These are phyloP conservation scores for Bursaphelenchus mucronatus DNA, from an alignment of 1,140 invertebrate species.

Conservation along the genomic window DNA sequence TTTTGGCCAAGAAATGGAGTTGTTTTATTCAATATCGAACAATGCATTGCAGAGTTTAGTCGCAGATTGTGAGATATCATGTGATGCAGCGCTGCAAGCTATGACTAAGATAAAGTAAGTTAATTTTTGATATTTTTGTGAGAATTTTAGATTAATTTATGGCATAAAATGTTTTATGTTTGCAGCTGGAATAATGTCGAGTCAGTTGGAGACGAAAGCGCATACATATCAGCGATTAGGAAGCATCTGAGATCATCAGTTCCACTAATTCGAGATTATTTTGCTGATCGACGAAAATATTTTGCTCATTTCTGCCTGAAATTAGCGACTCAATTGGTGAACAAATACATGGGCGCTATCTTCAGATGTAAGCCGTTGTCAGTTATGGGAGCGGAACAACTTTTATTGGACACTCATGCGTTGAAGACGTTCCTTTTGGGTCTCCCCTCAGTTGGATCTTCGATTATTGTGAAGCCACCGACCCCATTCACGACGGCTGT, in stretches of 20 bases:
- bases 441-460: slow-evolving; percentile 83
- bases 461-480: slow-evolving; percentile 62
- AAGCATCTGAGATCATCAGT: slow-evolving; percentile 81
- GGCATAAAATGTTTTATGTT: slow-evolving; percentile 13
- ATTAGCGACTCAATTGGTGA: slow-evolving; percentile 74
- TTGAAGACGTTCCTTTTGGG: slow-evolving; percentile 91
- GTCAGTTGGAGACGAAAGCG: slow-evolving; percentile 90
- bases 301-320: slow-evolving; percentile 96
- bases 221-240: slow-evolving; percentile 84
- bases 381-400: slow-evolving; percentile 83
- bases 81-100: slow-evolving; percentile 73
- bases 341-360: slow-evolving; percentile 84
- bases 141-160: background rate
- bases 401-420: slow-evolving; percentile 94
- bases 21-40: slow-evolving; percentile 72
- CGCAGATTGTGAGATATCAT: slow-evolving; percentile 86
- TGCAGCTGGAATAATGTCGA: slow-evolving; percentile 81
- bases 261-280: slow-evolving; percentile 80
- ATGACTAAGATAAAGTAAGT: slow-evolving; percentile 60
- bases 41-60: slow-evolving; percentile 85
- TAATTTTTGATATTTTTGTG: slow-evolving; percentile 11
- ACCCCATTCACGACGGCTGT: slow-evolving; percentile 75
- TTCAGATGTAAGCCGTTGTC: slow-evolving; percentile 90
- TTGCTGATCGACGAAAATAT: slow-evolving; percentile 91
- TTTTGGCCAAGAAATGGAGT: slow-evolving; percentile 82